Percentiles rank a stretch among this genome's conserved stretches.
phyloP scores from a whole-genome alignment of 2,797 vertebrate genomes.

The Tympanoctomys barrerae region DNA sequence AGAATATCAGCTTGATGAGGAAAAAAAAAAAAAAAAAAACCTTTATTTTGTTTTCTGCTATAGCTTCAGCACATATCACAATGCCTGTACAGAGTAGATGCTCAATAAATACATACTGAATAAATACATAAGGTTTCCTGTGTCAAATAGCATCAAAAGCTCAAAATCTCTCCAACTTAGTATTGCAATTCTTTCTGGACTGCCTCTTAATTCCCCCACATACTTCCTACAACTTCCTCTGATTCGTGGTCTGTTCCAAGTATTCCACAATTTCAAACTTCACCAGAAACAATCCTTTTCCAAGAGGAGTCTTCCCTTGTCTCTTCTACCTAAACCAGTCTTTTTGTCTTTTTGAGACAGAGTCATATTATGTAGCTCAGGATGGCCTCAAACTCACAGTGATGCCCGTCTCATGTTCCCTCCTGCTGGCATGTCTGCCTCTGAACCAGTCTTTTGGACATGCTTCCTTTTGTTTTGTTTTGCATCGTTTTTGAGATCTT shows the following conservation, averaged over 20 bases:
- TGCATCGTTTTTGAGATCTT: slow-evolving; percentile 1
- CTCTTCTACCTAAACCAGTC: background rate
- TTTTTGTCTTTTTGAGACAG: background rate
- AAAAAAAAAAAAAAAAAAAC: background rate
- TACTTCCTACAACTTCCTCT: background rate
- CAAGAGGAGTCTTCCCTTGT: background rate
- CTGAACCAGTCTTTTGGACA: background rate
- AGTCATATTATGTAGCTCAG: background rate
- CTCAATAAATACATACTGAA: background rate
- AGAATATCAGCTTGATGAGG: background rate
- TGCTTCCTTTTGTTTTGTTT: slow-evolving; percentile 6
- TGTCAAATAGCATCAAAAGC: background rate
- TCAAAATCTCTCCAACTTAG: background rate
- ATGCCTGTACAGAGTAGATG: background rate
- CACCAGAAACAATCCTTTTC: background rate
- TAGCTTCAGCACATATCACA: background rate
- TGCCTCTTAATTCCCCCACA: background rate
- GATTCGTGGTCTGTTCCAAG: background rate
- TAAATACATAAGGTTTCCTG: background rate
- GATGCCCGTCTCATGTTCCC: background rate
- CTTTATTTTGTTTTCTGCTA: background rate
- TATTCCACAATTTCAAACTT: background rate
- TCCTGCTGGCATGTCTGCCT: background rate
- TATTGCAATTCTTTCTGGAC: background rate
- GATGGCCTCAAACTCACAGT: background rate